These are phyloP conservation scores for Tretioscincus oriximinensis DNA, from an alignment of 2,113 vertebrate species.

Conservation along the genomic window DNA sequence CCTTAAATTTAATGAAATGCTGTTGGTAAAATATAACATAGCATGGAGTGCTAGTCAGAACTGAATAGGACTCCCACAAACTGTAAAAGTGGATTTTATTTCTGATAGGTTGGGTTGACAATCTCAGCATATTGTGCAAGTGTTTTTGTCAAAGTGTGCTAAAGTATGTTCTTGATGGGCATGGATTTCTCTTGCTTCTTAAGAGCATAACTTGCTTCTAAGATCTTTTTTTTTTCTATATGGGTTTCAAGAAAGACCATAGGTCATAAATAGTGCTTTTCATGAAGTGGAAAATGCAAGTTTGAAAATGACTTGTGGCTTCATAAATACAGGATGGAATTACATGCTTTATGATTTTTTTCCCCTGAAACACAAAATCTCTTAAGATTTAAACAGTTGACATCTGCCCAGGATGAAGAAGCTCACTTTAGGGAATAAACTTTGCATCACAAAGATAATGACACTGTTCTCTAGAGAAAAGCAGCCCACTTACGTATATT, in stretches of 20 bases:
- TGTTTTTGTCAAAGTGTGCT: not conserved
- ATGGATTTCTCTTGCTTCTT: not conserved
- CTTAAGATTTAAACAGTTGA: slow-evolving; percentile 4
- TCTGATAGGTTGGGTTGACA: too few relatives aligned
- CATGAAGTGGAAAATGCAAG: not conserved
- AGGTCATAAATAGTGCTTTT: not conserved
- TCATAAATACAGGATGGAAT: not conserved
- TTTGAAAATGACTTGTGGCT: not conserved
- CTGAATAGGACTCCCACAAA: too few relatives aligned
- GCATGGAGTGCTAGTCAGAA: too few relatives aligned
- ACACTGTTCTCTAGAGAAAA: not conserved
- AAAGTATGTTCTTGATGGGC: not conserved
- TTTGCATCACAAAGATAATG: slow-evolving; percentile 9
- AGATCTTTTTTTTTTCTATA: not conserved
- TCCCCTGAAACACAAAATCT: not conserved
- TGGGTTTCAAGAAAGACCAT: not conserved
- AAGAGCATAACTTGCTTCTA: not conserved
- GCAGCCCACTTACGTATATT: not conserved
- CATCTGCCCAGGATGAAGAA: not conserved
- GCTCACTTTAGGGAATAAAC: slow-evolving; percentile 6
- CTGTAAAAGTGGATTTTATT: too few relatives aligned
- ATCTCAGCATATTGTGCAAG: not conserved
- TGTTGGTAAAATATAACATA: too few relatives aligned
- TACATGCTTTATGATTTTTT: not conserved
- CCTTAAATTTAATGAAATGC: too few relatives aligned